Evolutionary conservation across 2,113 vertebrate genomes (phyloP).

Genomic region (Fulmarus glacialis): DNA sequence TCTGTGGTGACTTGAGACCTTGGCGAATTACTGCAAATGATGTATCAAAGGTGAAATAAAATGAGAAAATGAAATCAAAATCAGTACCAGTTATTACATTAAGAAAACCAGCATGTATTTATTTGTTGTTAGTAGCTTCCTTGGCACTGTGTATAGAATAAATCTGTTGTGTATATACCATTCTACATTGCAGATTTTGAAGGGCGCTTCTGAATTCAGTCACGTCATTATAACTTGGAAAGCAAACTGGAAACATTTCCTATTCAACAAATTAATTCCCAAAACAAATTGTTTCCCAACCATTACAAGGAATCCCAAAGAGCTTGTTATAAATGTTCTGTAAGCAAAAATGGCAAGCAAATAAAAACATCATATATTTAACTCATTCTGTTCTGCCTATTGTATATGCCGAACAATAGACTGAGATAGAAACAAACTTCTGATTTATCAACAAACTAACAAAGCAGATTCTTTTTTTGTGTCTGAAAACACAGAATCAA

Average conservation of each 20-base stretch:
- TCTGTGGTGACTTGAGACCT: not conserved
- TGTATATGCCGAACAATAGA: not conserved
- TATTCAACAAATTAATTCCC: slow-evolving; percentile 24
- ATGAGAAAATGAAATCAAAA: not conserved
- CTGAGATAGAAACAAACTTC: not conserved
- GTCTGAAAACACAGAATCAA: not conserved
- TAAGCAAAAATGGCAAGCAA: not conserved
- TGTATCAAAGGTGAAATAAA: not conserved
- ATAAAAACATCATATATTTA: slow-evolving; percentile 18
- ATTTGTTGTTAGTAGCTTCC: not conserved
- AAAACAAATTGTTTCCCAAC: not conserved
- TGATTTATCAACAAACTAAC: not conserved
- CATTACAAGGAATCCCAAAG: not conserved
- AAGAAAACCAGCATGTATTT: not conserved
- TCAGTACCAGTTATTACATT: not conserved
- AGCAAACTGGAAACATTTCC: slow-evolving; percentile 32
- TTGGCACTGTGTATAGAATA: not conserved
- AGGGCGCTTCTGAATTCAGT: slow-evolving; percentile 34
- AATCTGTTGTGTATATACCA: not conserved
- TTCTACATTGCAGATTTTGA: slow-evolving; percentile 14
- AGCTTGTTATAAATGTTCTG: not conserved
- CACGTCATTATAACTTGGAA: not conserved
- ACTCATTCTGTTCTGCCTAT: not conserved
- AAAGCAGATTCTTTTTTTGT: not conserved
- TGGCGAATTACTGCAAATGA: not conserved